A percentile compares a stretch with the other conserved stretches of the same genome.
Evolutionary conservation across 2,888 invertebrate species (phyloP).

Genomic region (Tenthredo amoena): DNA sequence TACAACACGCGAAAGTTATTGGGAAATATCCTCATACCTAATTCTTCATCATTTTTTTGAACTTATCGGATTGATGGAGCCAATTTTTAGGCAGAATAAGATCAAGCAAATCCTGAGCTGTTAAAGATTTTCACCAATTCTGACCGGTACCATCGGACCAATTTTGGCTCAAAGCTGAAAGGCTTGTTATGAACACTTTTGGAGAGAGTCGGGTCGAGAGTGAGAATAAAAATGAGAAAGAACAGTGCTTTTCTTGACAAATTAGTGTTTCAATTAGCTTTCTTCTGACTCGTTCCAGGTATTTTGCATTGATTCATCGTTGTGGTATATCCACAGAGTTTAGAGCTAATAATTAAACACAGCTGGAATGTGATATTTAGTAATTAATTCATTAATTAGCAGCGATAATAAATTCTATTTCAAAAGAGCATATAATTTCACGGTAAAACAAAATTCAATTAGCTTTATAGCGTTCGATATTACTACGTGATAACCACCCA

Average conservation of each 20-base stretch:
- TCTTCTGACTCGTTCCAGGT: background rate
- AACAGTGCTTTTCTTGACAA: background rate
- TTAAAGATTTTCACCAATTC: background rate
- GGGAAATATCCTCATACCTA: background rate
- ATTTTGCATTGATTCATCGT: background rate
- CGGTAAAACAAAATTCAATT: constrained; percentile 22
- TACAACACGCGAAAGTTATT: background rate
- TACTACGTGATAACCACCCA: background rate
- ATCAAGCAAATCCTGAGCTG: background rate
- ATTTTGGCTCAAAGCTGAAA: background rate
- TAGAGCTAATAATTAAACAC: background rate
- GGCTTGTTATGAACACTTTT: background rate
- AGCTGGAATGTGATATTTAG: background rate
- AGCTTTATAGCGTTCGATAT: background rate
- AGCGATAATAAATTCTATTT: constrained; percentile 3
- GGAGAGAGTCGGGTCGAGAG: background rate
- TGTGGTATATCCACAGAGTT: constrained; percentile 20
- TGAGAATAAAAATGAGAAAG: background rate
- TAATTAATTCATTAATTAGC: constrained; percentile 11
- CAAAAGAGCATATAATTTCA: background rate
- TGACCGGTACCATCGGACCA: background rate
- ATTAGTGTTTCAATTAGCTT: constrained; percentile 8
- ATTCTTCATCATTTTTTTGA: background rate
- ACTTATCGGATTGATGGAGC: background rate
- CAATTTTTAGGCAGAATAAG: background rate